Percentiles rank a stretch among this genome's conserved stretches.
phyloP scores from a whole-genome alignment of 2,797 vertebrate genomes.

The Tokudaia muenninki region DNA sequence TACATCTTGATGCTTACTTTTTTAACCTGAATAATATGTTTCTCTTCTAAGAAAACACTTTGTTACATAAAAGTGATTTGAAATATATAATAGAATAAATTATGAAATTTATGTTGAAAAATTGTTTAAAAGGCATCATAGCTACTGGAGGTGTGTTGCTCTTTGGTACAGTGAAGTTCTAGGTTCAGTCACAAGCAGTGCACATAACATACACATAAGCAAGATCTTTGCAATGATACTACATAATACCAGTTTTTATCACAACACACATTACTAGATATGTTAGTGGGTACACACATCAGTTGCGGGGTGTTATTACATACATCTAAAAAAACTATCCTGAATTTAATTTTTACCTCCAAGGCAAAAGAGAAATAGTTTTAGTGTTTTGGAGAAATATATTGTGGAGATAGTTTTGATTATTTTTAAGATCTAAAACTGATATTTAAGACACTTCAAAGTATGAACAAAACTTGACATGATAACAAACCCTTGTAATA shows the following conservation, averaged over 20 bases:
- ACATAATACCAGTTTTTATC: background rate
- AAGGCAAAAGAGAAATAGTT: background rate
- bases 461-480: background rate
- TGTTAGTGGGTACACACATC: background rate
- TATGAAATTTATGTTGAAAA: background rate
- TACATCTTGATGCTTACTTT: background rate
- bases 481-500: background rate
- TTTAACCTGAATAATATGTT: background rate
- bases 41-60: background rate
- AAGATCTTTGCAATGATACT: background rate
- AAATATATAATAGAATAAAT: background rate
- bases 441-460: background rate
- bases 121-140: background rate
- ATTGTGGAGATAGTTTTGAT: background rate
- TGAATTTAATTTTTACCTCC: slow-evolving; percentile 27
- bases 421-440: background rate
- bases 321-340: background rate
- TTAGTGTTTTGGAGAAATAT: background rate
- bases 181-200: background rate
- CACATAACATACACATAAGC: background rate
- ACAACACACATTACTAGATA: background rate
- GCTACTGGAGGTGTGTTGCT: background rate
- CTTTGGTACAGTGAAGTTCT: background rate
- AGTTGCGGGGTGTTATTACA: background rate
- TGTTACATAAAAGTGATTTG: background rate